These are phyloP conservation scores for Tetramorium parvispinum DNA, from an alignment of 1,140 invertebrate genomes.

Conservation along the genomic window DNA sequence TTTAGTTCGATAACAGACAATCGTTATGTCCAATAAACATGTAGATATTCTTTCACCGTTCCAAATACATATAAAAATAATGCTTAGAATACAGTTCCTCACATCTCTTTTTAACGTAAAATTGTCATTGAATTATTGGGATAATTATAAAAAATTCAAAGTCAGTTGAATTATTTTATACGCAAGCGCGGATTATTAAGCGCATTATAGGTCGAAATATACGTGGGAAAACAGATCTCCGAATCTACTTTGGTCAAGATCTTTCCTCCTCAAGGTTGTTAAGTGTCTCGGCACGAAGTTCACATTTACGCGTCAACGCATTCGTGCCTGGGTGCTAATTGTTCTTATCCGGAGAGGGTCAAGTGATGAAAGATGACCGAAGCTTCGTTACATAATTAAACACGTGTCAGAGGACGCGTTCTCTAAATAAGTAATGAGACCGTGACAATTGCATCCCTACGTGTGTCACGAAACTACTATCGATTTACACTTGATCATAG, in stretches of 20 bases:
- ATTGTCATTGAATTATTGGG: background rate
- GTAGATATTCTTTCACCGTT: background rate
- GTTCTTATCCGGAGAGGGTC: background rate
- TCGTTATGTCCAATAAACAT: background rate
- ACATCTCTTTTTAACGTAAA: background rate
- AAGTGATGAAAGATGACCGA: conserved; percentile 15
- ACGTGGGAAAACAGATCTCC: background rate
- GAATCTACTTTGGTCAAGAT: background rate
- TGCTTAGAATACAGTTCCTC: background rate
- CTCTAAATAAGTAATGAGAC: conserved; percentile 48
- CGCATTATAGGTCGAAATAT: background rate
- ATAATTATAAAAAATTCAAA: conserved; percentile 3
- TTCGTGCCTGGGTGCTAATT: background rate
- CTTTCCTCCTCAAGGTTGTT: background rate
- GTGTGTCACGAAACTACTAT: background rate
- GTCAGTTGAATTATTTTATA: background rate
- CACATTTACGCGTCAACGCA: background rate
- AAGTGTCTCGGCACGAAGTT: background rate
- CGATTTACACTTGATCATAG: background rate
- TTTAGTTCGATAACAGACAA: background rate
- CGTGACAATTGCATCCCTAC: background rate
- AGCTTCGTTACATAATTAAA: conserved; percentile 56
- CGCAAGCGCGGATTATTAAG: background rate
- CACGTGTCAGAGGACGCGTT: background rate
- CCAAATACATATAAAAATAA: background rate